Evolutionary conservation across 2,797 vertebrate genomes (phyloP).

Genomic region (Takifugu rubripes): DNA sequence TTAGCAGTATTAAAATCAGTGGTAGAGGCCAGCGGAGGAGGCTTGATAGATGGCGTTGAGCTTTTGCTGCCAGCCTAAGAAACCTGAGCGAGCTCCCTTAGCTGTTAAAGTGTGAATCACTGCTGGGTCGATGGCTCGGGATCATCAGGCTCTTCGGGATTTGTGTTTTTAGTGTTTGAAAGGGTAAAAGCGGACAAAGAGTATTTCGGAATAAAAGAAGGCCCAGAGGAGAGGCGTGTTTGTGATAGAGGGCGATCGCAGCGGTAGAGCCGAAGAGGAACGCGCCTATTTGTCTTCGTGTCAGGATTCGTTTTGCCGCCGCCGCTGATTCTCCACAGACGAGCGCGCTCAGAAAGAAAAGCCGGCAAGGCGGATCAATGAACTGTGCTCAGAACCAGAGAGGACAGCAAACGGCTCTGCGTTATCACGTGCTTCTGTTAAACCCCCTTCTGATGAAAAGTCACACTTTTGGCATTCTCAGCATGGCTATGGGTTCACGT

Average conservation of each 20-base stretch:
- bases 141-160: conserved; percentile 26
- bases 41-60: conserved; percentile 58
- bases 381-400: conserved; percentile 1
- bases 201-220: background rate
- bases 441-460: too few species aligned
- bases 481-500: too few species aligned
- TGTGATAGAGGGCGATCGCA: background rate
- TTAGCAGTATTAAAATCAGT: conserved; percentile 76
- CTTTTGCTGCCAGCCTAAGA: conserved; percentile 42
- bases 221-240: conserved; percentile 1
- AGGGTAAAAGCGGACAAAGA: conserved; percentile 16
- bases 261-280: conserved; percentile 15
- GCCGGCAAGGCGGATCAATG: conserved; percentile 11
- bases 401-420: background rate
- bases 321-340: conserved; percentile 32
- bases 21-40: conserved; percentile 41
- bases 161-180: conserved; percentile 30
- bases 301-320: conserved; percentile 22
- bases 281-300: conserved; percentile 40
- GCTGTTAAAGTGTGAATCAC: conserved; percentile 20
- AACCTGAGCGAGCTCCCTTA: conserved; percentile 20
- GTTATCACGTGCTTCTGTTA: background rate
- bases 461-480: too few species aligned
- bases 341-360: conserved; percentile 7
- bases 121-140: conserved; percentile 19